These are phyloP conservation scores for Microctenopoma steveboyesi DNA, from an alignment of 2,797 vertebrate genomes.

Conservation along the genomic window DNA sequence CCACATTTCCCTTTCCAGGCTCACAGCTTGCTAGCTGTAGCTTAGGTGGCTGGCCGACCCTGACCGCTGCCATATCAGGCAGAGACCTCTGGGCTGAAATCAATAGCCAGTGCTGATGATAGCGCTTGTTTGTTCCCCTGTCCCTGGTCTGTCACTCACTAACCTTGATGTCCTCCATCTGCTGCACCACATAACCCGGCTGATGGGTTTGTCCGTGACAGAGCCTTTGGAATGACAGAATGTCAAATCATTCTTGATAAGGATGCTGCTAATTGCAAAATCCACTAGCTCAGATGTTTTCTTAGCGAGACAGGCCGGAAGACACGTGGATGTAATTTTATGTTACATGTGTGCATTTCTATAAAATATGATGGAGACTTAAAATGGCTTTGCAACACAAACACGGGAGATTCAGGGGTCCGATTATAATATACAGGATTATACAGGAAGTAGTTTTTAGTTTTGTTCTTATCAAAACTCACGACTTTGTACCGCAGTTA, in stretches of 20 bases:
- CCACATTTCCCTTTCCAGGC: conserved; percentile 53
- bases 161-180: conserved; percentile 54
- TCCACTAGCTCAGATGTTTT: conserved; percentile 35
- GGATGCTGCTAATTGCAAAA: conserved; percentile 48
- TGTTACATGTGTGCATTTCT: not conserved
- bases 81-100: conserved; percentile 76
- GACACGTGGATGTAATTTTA: conserved; percentile 17
- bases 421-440: not conserved
- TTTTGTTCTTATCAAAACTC: conserved; percentile 1
- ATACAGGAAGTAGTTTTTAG: not conserved
- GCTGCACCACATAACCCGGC: conserved; percentile 40
- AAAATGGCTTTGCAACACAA: not conserved
- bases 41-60: conserved; percentile 65
- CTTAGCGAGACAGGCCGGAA: conserved; percentile 3
- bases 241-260: conserved; percentile 56
- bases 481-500: not conserved
- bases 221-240: conserved; percentile 55
- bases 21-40: conserved; percentile 56
- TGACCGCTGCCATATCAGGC: conserved; percentile 72
- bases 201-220: conserved; percentile 42
- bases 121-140: conserved; percentile 73
- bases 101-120: conserved; percentile 69
- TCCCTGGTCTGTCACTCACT: conserved; percentile 77
- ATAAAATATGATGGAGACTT: not conserved
- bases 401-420: not conserved